Evolutionary conservation across 2,888 invertebrate species (phyloP).

Genomic region (Pristionchus mayeri): DNA sequence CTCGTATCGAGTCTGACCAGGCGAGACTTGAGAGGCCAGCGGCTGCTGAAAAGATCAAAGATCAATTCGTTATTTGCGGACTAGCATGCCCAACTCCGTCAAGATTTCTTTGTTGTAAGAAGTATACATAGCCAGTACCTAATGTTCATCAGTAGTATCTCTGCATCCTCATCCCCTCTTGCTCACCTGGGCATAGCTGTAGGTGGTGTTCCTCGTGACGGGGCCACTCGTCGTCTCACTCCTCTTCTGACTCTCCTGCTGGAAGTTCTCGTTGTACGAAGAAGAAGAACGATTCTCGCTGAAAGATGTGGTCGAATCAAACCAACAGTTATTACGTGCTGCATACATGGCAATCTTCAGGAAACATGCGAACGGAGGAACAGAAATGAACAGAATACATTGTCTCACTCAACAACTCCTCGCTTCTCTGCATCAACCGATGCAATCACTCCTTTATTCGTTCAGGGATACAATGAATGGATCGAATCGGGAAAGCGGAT

Average conservation of each 20-base stretch:
- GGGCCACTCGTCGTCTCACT: constrained; percentile 57
- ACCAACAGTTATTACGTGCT: neutral
- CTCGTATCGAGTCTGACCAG: constrained; percentile 42
- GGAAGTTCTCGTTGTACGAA: constrained; percentile 21
- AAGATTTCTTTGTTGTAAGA: too few species aligned
- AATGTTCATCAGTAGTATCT: too few species aligned
- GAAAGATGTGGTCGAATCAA: neutral
- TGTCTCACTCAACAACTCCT: neutral
- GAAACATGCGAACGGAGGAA: neutral
- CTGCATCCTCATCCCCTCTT: too few species aligned
- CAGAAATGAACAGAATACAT: neutral
- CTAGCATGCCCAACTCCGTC: too few species aligned
- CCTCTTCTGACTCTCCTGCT: constrained; percentile 13
- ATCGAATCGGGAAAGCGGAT: neutral
- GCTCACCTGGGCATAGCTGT: constrained; percentile 59
- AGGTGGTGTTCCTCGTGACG: constrained; percentile 56
- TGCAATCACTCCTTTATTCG: constrained; percentile 23
- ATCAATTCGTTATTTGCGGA: too few species aligned
- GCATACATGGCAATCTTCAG: neutral
- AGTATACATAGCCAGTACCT: too few species aligned
- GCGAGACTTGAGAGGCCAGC: neutral
- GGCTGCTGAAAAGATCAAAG: constrained; percentile 2
- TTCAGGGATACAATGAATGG: neutral
- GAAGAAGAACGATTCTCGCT: neutral
- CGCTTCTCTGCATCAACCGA: constrained; percentile 15